phyloP scores from a whole-genome alignment of 2,113 vertebrate genomes.

The Caretta caretta region DNA sequence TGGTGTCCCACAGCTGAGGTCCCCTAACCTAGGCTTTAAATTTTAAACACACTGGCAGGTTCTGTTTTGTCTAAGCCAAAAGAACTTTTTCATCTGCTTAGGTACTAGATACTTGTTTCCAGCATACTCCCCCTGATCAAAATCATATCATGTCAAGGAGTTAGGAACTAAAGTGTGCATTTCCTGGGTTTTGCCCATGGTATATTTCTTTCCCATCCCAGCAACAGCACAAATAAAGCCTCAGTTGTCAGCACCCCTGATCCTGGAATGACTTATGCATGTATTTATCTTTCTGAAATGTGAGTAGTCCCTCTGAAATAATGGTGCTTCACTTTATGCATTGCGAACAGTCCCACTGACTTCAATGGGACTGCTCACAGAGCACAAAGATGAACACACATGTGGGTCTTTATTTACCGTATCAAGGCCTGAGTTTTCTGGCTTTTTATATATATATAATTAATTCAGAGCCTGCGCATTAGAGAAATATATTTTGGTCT shows the following conservation, averaged over 20 bases:
- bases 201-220: not conserved
- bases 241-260: not conserved
- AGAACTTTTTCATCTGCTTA: not conserved
- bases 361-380: not conserved
- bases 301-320: not conserved
- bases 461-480: not conserved
- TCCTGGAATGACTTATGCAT: not conserved
- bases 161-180: not conserved
- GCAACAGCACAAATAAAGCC: not conserved
- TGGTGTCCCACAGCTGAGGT: not conserved
- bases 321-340: not conserved
- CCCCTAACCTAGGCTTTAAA: rapidly evolving
- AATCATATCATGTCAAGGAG: not conserved
- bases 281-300: not conserved
- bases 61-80: not conserved
- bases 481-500: not conserved
- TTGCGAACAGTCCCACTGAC: not conserved
- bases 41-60: not conserved
- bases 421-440: not conserved
- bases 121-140: not conserved
- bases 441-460: not conserved
- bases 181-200: not conserved
- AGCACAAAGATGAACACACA: not conserved
- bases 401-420: not conserved
- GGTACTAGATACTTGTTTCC: not conserved